A percentile compares a stretch with the other conserved stretches of the same genome.
Conservation (phyloP, 2,797 vertebrate genomes). For the Neosilurus hyrtlii region DNA sequence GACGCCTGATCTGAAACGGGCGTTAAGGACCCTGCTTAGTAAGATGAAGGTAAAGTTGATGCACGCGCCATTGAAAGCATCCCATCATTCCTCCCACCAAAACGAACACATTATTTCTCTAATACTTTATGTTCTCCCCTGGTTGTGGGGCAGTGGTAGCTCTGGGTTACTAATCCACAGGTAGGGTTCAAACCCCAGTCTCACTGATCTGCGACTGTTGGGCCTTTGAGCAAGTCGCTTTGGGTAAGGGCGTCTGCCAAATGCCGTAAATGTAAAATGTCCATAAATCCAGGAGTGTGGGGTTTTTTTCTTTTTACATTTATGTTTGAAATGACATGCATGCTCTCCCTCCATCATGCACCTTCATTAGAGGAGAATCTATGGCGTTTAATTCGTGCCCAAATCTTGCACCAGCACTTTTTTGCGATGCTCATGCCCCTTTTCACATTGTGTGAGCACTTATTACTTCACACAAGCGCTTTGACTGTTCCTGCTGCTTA, state of each 20-base stretch:
- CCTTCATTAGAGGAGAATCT: not conserved
- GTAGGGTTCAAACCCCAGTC: too few relatives aligned
- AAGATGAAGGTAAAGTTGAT: conserved; percentile 79
- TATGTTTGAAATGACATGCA: conserved; percentile 42
- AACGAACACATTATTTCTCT: not conserved
- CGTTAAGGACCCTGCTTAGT: conserved; percentile 84
- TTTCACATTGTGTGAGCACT: too few relatives aligned
- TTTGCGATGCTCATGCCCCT: too few relatives aligned
- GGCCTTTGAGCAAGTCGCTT: too few relatives aligned
- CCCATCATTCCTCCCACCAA: not conserved
- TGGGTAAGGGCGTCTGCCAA: too few relatives aligned
- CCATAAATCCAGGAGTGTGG: not conserved
- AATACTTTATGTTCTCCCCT: not conserved
- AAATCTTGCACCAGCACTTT: too few relatives aligned
- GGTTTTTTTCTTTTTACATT: not conserved
- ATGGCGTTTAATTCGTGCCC: too few relatives aligned
- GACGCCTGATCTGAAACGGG: conserved; percentile 84
- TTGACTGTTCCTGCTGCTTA: too few relatives aligned
- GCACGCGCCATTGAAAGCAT: conserved; percentile 26
- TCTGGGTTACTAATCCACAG: too few relatives aligned
- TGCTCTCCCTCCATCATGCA: conserved; percentile 35
- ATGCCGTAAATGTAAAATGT: not conserved
- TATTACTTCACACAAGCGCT: too few relatives aligned
- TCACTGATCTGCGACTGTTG: too few relatives aligned
- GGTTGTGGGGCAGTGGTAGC: not conserved